Evolutionary conservation across 2,888 invertebrate genomes (phyloP), one percentile per base, ranked within the genome.

Genomic region (Stratiomys singularior): DNA sequence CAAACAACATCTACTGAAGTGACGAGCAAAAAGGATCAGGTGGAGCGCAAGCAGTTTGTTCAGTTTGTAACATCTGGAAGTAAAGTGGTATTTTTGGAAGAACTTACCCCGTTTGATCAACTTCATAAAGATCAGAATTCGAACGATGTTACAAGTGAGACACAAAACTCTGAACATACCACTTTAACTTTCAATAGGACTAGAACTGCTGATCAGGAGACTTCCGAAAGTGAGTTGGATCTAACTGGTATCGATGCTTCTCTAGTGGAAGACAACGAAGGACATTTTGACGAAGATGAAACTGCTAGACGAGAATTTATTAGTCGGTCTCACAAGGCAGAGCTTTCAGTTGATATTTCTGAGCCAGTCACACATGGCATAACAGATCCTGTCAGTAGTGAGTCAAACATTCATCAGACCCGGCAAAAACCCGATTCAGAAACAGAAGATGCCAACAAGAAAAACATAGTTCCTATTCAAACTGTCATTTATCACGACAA

Each of bases 301-400:
- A 47, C 18, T 1, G 76, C 64, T 23, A 44, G 67, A 44, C 67
- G 52, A 27, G 85, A 85, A 44, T 85, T 85, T 76, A 84, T 85
- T 28, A 85, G 90, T 46, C 89, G 89, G 77, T 89, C 89, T 0
- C 90, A 89, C 81, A 89, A 89, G 82, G 90, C 89, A 82, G 90
- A 90, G 78, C 89, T 91, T 80, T 89, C 88, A 76, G 89, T 91
- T 2, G 91, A 91, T 82, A 91, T 91, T 83, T 86, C 86, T 1
- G 89, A 89, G 72, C 90, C 90, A 3, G 88, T 89, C 76, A 90
- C 89, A 56, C 81, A 80, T 80, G 83, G 83, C 0, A 81, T 82
- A 11, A 78, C 81, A 28, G 86, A 86, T 74, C 84, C 86, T 9
- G 80, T 82, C 64, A 85, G 84, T 79, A 85, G 85, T 80, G 86